These are phyloP conservation scores for Gephyroberyx darwinii DNA, from an alignment of 2,797 vertebrate species.

Conservation along the genomic window DNA sequence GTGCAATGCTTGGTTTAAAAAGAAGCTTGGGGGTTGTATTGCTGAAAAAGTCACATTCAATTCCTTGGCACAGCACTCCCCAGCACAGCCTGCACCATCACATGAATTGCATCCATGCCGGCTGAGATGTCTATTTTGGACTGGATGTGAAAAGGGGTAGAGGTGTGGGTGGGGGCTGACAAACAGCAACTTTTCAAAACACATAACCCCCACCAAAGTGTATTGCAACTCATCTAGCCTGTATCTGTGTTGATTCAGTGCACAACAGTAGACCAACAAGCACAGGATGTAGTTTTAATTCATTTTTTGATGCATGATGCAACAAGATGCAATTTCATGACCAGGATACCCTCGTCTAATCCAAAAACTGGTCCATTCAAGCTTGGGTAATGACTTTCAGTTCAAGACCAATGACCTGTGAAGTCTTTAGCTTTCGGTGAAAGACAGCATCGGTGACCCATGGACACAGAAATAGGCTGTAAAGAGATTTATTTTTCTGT, in stretches of 20 bases:
- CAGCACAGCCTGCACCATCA: not conserved
- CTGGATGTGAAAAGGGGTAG: not conserved
- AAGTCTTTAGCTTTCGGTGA: not conserved
- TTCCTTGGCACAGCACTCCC: conserved; percentile 17
- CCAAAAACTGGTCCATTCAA: not conserved
- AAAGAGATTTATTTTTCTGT: conserved; percentile 9
- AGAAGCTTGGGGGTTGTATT: not conserved
- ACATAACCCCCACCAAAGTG: not conserved
- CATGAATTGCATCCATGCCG: conserved; percentile 7
- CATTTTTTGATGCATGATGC: not conserved
- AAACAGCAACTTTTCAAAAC: not conserved
- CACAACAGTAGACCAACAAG: not conserved
- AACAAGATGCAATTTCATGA: not conserved
- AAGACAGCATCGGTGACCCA: conserved; percentile 7
- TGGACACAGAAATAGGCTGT: conserved; percentile 18
- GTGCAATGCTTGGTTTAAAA: conserved; percentile 6
- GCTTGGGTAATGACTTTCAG: not conserved
- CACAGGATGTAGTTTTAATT: not conserved
- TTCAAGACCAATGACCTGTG: not conserved
- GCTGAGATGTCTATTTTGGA: conserved; percentile 4
- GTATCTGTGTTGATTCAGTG: not conserved
- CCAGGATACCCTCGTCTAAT: not conserved
- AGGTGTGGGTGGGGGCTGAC: not conserved
- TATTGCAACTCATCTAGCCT: not conserved
- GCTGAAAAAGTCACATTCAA: conserved; percentile 27